Percentiles rank a stretch among this genome's conserved stretches.
Conservation (phyloP, 1,140 invertebrate species). For the Nymphalis io region DNA sequence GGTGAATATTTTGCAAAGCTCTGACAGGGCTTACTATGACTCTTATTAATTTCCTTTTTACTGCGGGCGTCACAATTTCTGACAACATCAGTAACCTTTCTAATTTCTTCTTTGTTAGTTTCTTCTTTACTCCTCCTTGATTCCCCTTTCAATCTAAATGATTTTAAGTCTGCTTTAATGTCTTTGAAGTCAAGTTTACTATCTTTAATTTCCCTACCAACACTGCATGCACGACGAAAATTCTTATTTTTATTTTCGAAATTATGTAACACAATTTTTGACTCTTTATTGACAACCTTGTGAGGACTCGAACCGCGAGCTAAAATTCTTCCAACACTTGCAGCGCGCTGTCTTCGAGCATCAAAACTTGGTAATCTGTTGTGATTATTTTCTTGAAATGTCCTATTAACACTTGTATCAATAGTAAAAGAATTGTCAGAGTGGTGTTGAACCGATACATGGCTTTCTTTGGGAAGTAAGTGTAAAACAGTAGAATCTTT, state of each 20-base stretch:
- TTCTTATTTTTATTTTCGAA: constrained; percentile 25
- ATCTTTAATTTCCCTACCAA: constrained; percentile 55
- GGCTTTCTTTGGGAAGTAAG: constrained; percentile 38
- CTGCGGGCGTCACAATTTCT: constrained; percentile 24
- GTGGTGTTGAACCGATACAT: constrained; percentile 48
- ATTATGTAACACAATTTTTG: constrained; percentile 7
- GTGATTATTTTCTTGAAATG: constrained; percentile 51
- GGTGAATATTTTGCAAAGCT: constrained; percentile 39
- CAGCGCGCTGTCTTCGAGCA: constrained; percentile 56
- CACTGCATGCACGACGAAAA: constrained; percentile 63
- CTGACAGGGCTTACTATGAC: not conserved
- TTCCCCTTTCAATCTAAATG: constrained; percentile 46
- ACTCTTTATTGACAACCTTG: constrained; percentile 11
- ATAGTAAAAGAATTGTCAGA: constrained; percentile 58
- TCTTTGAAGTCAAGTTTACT: constrained; percentile 51
- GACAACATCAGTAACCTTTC: constrained; percentile 1
- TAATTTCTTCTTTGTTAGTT: constrained; percentile 9
- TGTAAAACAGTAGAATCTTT: constrained; percentile 13
- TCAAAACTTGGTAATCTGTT: constrained; percentile 43
- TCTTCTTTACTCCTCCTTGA: constrained; percentile 21
- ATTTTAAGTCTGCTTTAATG: constrained; percentile 65
- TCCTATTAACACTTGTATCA: constrained; percentile 61
- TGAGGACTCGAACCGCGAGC: constrained; percentile 30
- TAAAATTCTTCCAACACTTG: constrained; percentile 61
- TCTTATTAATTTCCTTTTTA: constrained; percentile 38